Evolutionary conservation across 2,888 invertebrate species (phyloP), one percentile per base, ranked within the genome.

Genomic region (Synanthedon vespiformis): DNA sequence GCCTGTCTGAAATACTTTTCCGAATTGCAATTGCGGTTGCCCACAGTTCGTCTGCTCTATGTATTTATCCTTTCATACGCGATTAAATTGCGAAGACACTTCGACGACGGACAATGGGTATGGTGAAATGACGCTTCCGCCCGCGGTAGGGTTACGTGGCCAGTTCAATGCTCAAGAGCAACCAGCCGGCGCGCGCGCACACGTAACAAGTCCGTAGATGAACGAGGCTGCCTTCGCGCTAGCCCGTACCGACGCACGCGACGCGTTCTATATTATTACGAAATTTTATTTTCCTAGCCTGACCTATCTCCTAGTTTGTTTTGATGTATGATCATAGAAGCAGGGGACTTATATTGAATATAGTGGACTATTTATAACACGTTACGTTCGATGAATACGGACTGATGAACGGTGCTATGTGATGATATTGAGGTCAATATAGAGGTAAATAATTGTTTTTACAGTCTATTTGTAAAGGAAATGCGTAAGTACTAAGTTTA

Each of bases 81-180:
- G 67, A 64, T 64, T 51, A 62, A 68, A 60, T 77, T 67, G 49
- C 54, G 62, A 61, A 63, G 68, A 54, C 56, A 22, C 59, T 57
- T 54, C 57, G 56, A 53, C 54, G 55, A 51, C 52, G 48, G 56
- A 53, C 51, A 54, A 52, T 50, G 53, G 53, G 52, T 57, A 53
- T 51, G 56, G 56, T 52, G 57, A 47, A 53, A 58, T 49, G 60
- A 48, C 16, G 52, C 69, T 61, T 61, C 63, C 56, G 53, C 55
- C 51, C 56, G 61, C 55, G 72, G 72, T 41, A 70, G 81, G 72
- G 70, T 80, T 67, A 64, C 49, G 70, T 66, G 64, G 74, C 69
- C 77, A 78, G 84, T 84, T 83, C 81, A 80, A 79, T 74, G 83
- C 72, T 81, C 80, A 83, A 78, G 80, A 80, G 80, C 81, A 79